Evolutionary conservation across 2,113 vertebrate genomes (phyloP).

Genomic region (Hippocampus abdominalis): DNA sequence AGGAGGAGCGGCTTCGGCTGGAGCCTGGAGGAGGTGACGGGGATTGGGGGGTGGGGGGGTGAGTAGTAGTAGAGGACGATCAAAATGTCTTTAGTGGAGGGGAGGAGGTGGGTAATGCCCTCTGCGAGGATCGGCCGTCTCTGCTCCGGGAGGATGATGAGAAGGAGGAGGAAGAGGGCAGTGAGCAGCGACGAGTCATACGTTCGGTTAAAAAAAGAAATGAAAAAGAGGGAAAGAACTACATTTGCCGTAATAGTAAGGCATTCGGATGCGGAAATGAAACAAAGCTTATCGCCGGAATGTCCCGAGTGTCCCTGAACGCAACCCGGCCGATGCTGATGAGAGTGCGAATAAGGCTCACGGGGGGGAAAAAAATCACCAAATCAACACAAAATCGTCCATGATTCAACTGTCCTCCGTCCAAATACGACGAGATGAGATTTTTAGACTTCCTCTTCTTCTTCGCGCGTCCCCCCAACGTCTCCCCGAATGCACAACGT

Average conservation of each 20-base stretch:
- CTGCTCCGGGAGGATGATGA: conserved; percentile 25
- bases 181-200: conserved; percentile 50
- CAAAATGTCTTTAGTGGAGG: conserved; percentile 66
- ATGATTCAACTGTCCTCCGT: conserved; percentile 1
- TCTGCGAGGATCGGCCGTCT: conserved; percentile 54
- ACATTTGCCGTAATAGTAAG: neutral
- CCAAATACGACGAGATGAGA: neutral
- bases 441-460: conserved; percentile 27
- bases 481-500: neutral
- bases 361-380: neutral
- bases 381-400: neutral
- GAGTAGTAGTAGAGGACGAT: conserved; percentile 54
- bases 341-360: neutral
- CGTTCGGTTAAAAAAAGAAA: neutral
- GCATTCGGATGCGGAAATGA: conserved; percentile 4
- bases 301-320: conserved; percentile 5
- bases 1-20: conserved; percentile 44
- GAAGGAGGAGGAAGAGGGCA: conserved; percentile 27
- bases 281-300: neutral
- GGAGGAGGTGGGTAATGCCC: conserved; percentile 55
- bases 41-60: conserved; percentile 38
- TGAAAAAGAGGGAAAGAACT: conserved; percentile 26
- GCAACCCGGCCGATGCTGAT: conserved; percentile 7
- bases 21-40: conserved; percentile 48
- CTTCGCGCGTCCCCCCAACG: neutral